Percentiles rank a stretch among this genome's conserved stretches.
These are phyloP conservation scores for Macrosiphum euphorbiae DNA, from an alignment of 2,888 invertebrate genomes.

Conservation along the genomic window DNA sequence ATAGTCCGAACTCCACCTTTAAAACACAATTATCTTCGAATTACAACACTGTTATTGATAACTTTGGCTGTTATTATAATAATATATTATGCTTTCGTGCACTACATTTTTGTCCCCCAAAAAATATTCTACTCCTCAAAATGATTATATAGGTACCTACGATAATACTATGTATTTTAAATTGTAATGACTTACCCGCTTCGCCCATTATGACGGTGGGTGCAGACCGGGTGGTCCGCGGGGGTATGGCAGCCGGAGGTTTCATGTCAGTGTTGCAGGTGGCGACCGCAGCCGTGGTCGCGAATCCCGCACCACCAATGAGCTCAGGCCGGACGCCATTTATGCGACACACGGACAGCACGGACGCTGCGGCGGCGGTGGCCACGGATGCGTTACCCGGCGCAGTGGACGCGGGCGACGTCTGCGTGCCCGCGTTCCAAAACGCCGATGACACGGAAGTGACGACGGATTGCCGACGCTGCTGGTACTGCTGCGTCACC, in stretches of 20 bases:
- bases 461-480: constrained; percentile 70
- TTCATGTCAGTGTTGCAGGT: constrained; percentile 68
- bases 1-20: constrained; percentile 80
- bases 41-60: background rate
- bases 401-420: constrained; percentile 68
- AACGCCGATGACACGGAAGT: constrained; percentile 70
- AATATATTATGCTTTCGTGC: background rate
- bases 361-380: constrained; percentile 69
- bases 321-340: constrained; percentile 88
- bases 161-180: background rate
- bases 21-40: background rate
- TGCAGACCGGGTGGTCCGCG: constrained; percentile 71
- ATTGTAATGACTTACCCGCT: constrained; percentile 73
- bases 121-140: background rate
- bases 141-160: background rate
- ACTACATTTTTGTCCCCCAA: background rate
- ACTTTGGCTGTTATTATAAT: too few species aligned
- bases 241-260: constrained; percentile 67
- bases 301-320: constrained; percentile 74
- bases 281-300: constrained; percentile 12
- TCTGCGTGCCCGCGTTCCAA: constrained; percentile 66
- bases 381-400: constrained; percentile 67
- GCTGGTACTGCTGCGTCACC: constrained; percentile 70
- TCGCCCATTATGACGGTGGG: constrained; percentile 95
- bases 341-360: constrained; percentile 72